A percentile compares a stretch with the other conserved stretches of the same genome.
Evolutionary conservation across 2,797 vertebrate species (phyloP).

Genomic region (Ctenopoma multispine): DNA sequence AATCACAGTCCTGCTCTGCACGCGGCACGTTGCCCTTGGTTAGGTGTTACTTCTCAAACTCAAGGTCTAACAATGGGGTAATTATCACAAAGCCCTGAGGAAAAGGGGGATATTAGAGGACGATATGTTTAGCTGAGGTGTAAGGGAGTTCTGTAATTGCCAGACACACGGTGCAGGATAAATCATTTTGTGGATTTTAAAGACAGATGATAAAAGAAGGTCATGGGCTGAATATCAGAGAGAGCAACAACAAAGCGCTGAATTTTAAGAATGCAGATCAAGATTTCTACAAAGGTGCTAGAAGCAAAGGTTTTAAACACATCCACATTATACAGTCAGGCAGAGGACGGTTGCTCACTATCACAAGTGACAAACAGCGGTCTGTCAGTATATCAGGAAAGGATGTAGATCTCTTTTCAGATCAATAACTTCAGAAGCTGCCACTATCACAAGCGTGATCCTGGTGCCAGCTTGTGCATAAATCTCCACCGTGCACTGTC

Average conservation of each 20-base stretch:
- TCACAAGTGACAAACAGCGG: constrained; percentile 42
- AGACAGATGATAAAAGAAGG: constrained; percentile 45
- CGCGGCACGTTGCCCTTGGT: constrained; percentile 70
- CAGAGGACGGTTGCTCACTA: constrained; percentile 11
- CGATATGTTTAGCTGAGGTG: constrained; percentile 58
- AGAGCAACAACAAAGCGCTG: constrained; percentile 20
- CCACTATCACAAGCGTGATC: constrained; percentile 35
- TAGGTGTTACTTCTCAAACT: constrained; percentile 73
- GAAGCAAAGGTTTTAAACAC: constrained; percentile 13
- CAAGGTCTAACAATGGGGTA: constrained; percentile 72
- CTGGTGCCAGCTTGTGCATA: constrained; percentile 33
- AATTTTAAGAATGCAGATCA: constrained; percentile 24
- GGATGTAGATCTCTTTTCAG: constrained; percentile 61
- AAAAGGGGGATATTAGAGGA: constrained; percentile 48
- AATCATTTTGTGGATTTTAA: constrained; percentile 57
- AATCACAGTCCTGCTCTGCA: constrained; percentile 69
- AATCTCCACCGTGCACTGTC: constrained; percentile 37
- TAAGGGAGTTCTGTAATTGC: constrained; percentile 54
- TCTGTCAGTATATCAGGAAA: constrained; percentile 29
- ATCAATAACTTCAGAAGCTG: constrained; percentile 64
- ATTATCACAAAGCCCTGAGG: constrained; percentile 69
- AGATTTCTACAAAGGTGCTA: background rate
- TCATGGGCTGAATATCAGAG: constrained; percentile 41
- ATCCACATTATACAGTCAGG: constrained; percentile 4
- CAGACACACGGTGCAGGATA: constrained; percentile 29